Base-by-base conservation (phyloP, 2,888 invertebrate species). In the Brachyptera risi region DNA sequence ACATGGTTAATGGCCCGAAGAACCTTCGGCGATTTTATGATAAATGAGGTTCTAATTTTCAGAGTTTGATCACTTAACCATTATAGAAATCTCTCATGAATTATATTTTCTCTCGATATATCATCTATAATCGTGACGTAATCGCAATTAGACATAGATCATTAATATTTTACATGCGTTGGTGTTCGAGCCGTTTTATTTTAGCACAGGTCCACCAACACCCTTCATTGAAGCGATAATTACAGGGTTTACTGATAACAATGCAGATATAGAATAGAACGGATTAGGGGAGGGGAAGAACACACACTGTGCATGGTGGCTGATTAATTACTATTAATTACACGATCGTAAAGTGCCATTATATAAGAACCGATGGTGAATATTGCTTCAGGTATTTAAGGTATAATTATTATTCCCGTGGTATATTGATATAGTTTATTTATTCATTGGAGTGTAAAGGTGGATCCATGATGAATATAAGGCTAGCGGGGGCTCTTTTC, bases 321-420 rank as follows among this genome's bases (percentile, higher is more conserved):
- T 54, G 54, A 54, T 54, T 54, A 54, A 54, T 54, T 37, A 37
- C 54, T 54, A 54, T 54, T 54, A 54, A 54, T 54, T 54, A 54
- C 54, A 21, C 35, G 54, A 54, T 37, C 35, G 27, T 19, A 37
- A 37, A 54, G 54, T 35, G 35, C 37, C 54, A 54, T 54, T 54
- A 54, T 54, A 37, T 35, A 21, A 31, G 15, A 21, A 17, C 31
- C 31, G 51, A 35, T 31, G 47, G 35, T 51, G 51, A 15, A 27
- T 31, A 51, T 27, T 38, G 35, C 54, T 35, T 54, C n/a, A 54
- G 54, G 54, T 54, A 54, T 47, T 47, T 21, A 21, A 47, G 42
- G 47, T 47, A 4, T 47, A 47, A 31, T 31, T 7, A 31, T 31
- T 31, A 31, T 31, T 31, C 47, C 47, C n/a, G n/a, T n/a, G n/a